Evolutionary conservation across 2,797 vertebrate species (phyloP), one percentile per base, ranked within the genome.

Genomic region (Brachyalestes nurse): DNA sequence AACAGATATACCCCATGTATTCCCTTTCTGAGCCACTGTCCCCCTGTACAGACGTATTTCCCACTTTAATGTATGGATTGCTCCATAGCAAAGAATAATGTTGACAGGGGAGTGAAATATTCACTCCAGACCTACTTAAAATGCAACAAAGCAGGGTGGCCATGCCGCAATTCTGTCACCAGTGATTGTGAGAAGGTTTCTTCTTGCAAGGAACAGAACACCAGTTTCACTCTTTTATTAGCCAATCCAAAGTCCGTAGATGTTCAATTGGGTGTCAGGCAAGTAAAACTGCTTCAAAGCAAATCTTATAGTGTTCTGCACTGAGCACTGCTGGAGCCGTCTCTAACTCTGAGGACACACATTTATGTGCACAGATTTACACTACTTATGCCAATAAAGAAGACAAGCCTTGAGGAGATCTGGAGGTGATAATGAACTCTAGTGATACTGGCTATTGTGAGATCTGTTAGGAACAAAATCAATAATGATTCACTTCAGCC

Each of bases 401-500:
- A 69, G 64, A 42, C 23, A 64, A 64, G 60, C n/a, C 34, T 64
- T 72, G 28, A 79, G 49, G 38, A 71, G 21, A 8, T 51, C 21
- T 28, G 23, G 23, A 45, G 49, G 55, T 55, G 73, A 72, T 51
- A 79, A 62, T 58, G 19, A 51, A 61, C 69, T 51, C 7, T 8
- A 71, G 55, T 4, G 21, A 51, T 51, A 71, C 67, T 51, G 67
- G 47, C 21, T 51, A 17, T 38, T 71, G 45, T 72, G 47, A 60
- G 34, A 64, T 72, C n/a, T 21, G 40, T 78, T 13, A 28, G 12
- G 47, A 71, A 10, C 25, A 71, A 71, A 73, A 79, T 73, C 21
- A 79, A 57, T 65, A 23, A 28, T 45, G n/a, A 79, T 55, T 73
- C 34, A 73, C 60, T 80, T 74, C 38, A 21, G 6, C 49, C 16